Evolutionary conservation across 2,797 vertebrate species (phyloP), one percentile per base, ranked within the genome.

Genomic region (Leucoraja ocellata): DNA sequence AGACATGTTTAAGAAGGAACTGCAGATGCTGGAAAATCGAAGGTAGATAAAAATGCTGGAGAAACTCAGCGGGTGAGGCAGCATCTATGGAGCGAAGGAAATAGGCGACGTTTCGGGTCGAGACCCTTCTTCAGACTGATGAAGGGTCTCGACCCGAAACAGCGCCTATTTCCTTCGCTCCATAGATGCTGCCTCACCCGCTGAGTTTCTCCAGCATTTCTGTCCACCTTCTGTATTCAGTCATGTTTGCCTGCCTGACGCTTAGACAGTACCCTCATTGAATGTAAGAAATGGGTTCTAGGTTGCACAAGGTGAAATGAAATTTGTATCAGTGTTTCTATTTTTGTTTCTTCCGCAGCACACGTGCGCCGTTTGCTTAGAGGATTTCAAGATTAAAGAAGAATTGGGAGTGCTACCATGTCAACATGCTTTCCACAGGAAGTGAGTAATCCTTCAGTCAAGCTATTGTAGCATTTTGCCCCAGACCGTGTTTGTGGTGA

Each of bases 401-500:
- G 98, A 99, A 95, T 96, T 98, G 93, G 98, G 98, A 21, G 97
- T 98, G 96, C 97, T 98, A 95, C 98, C 97, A 36, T 98, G 98
- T 97, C 98, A 98, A 96, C 98, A 98, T 46, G 97, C 97, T 94
- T 99, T 99, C 96, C 98, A 98, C 96, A 97, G 97, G 95, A 98
- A 97, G 98, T 98, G 96, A 97, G 97, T 96, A 94, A 93, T 63
- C 71, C 65, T 86, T 78, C 90, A 54, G n/a, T 88, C n/a, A 88
- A 88, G 14, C 61, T 32, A 63, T 36, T 65, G 11, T 88, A 32
- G 14, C 23, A 2, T 91, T 91, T 73, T 76, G 23, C 23, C 71
- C 90, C 90, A 73, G 6, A 5, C 39, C 32, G 46, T 36, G 3
- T 0, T 91, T 91, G 36, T 74, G 21, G 65, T 91, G 18, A 54